Base-by-base conservation (phyloP, 2,797 vertebrate genomes). In the Pseudochirops corinnae region DNA sequence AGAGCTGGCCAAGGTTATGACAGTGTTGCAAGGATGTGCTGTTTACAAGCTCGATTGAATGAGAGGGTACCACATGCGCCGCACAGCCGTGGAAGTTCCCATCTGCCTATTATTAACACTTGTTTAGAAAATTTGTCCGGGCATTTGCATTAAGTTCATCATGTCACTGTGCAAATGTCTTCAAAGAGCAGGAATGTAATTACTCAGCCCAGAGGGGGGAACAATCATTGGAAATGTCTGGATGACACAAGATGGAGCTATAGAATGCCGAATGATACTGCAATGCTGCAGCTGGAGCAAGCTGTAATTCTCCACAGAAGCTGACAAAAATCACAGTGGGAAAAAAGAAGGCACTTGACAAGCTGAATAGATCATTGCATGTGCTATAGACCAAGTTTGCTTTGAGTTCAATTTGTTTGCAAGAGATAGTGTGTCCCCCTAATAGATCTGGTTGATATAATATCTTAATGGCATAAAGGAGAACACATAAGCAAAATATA, bases 181-280 rank as follows among this genome's bases (percentile, higher is more conserved):
- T 96, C 94, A 53, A 95, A 93, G 93, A 96, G 39, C 94, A 96
- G 91, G 82, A 91, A 91, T 46, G 50, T 94, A 97, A 96, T 97
- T 97, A 96, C 28, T 60, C 56, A 91, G 46, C 56, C 56, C 26
- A 56, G 12, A 46, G 58, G 74, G 92, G 90, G 67, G 55, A n/a
- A 53, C 93, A 94, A 52, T 33, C 13, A 95, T 95, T 97, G 67
- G 91, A 95, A 96, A 92, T 92, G 95, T 93, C 39, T 92, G 62
- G 28, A 39, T 96, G 93, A 97, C 97, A 97, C 96, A 97, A 98
- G 97, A 96, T 98, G 98, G 98, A 97, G 98, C 98, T 98, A 13
- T 95, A 95, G 98, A 98, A 98, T 97, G 94, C 91, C 91, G 96
- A 96, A 98, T 97, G 1, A 1, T 14, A 26, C 74, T 96, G 3